Evolutionary conservation across 1,140 invertebrate species (phyloP).

Genomic region (Tenebrio molitor): DNA sequence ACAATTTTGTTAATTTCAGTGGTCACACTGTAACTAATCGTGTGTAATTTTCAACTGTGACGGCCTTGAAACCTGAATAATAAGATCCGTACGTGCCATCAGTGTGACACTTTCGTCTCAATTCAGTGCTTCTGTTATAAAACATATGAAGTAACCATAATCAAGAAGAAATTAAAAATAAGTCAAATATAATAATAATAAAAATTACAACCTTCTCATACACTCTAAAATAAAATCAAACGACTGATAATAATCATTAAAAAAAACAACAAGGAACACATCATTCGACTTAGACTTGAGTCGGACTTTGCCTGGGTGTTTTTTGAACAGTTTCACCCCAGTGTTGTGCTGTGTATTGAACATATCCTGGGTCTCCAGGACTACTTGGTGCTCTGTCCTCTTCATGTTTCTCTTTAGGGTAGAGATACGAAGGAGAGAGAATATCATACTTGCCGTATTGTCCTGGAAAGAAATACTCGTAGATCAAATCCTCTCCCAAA

Average conservation of each 20-base stretch:
- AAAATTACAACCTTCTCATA: constrained; percentile 17
- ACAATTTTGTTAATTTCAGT: not conserved
- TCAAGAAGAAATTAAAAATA: too few relatives aligned
- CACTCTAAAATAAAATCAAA: constrained; percentile 1
- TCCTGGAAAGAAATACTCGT: constrained; percentile 61
- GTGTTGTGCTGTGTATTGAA: constrained; percentile 76
- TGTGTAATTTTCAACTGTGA: not conserved
- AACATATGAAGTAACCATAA: too few relatives aligned
- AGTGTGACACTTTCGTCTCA: constrained; percentile 1
- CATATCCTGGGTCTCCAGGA: constrained; percentile 77
- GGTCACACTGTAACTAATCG: not conserved
- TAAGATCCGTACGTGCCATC: not conserved
- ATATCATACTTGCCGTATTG: constrained; percentile 62
- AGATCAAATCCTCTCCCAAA: too few relatives aligned
- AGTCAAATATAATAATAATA: too few relatives aligned
- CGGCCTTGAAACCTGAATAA: not conserved
- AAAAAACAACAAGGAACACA: constrained; percentile 21
- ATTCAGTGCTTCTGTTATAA: too few relatives aligned
- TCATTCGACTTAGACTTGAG: constrained; percentile 62
- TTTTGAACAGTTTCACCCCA: constrained; percentile 72
- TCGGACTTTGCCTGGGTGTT: constrained; percentile 74
- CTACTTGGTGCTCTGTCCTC: constrained; percentile 69
- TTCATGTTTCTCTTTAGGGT: constrained; percentile 56
- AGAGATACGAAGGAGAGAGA: constrained; percentile 55
- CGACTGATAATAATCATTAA: not conserved